Conservation (phyloP, 2,797 vertebrate genomes). For the Crenichthys baileyi region DNA sequence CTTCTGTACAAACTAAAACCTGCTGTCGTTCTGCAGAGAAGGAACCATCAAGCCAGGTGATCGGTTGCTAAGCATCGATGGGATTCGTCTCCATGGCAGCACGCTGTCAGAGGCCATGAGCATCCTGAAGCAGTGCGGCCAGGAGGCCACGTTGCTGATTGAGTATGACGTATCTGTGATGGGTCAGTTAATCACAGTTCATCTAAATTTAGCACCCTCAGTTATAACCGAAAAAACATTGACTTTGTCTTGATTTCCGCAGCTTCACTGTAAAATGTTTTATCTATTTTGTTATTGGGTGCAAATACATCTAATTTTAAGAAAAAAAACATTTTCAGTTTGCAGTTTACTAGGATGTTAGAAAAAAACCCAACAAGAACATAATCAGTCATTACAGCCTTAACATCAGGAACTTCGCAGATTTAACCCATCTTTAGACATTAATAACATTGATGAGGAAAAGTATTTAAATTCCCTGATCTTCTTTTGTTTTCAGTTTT, state of each 20-base stretch:
- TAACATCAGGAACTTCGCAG: neutral
- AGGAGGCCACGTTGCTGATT: conserved; percentile 93
- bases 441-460: neutral
- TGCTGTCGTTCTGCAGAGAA: conserved; percentile 80
- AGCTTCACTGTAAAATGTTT: neutral
- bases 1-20: neutral
- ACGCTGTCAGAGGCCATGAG: conserved; percentile 95
- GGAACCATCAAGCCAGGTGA: conserved; percentile 95
- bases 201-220: no score
- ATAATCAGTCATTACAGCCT: neutral
- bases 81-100: conserved; percentile 93
- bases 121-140: conserved; percentile 96
- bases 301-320: no score
- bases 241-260: neutral
- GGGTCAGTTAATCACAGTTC: conserved; percentile 72
- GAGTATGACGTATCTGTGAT: conserved; percentile 98
- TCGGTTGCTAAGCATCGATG: conserved; percentile 94
- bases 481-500: neutral
- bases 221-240: no score
- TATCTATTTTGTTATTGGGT: no score
- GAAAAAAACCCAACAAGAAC: no score
- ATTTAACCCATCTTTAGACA: neutral
- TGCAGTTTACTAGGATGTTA: neutral
- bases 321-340: no score
- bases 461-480: neutral